Conservation (phyloP, 2,113 vertebrate species). For the Oplegnathus fasciatus region DNA sequence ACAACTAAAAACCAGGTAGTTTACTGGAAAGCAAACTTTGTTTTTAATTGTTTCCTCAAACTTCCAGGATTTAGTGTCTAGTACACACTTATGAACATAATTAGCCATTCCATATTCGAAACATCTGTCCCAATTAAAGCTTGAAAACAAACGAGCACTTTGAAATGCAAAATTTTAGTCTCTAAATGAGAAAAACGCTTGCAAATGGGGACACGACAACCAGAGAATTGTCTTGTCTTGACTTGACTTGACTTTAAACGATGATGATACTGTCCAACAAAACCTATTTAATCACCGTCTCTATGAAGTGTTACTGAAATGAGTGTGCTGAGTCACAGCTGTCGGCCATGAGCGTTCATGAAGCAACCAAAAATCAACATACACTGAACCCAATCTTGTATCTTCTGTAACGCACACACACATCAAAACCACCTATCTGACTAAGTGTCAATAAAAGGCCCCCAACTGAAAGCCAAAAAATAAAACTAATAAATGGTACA, state of each 20-base stretch:
- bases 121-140: conserved; percentile 38
- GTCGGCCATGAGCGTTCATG: background rate
- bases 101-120: background rate
- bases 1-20: conserved; percentile 13
- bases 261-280: conserved; percentile 10
- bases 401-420: conserved; percentile 39
- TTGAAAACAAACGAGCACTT: conserved; percentile 21
- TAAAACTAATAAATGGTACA: conserved; percentile 54
- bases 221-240: background rate
- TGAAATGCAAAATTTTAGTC: conserved; percentile 12
- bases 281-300: no score
- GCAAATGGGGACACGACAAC: background rate
- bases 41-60: conserved; percentile 1
- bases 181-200: conserved; percentile 6
- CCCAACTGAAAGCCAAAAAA: conserved; percentile 50
- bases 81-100: conserved; percentile 32
- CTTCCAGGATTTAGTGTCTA: conserved; percentile 6
- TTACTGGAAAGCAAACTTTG: conserved; percentile 30
- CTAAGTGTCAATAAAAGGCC: conserved; percentile 42
- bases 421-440: conserved; percentile 22
- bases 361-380: conserved; percentile 39
- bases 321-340: conserved; percentile 20
- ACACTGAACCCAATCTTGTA: conserved; percentile 26
- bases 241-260: conserved; percentile 25
- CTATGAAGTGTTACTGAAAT: conserved; percentile 27